Evolutionary conservation across 2,888 invertebrate genomes (phyloP), one percentile per base, ranked within the genome.

Genomic region (Ptychoptera contaminata): DNA sequence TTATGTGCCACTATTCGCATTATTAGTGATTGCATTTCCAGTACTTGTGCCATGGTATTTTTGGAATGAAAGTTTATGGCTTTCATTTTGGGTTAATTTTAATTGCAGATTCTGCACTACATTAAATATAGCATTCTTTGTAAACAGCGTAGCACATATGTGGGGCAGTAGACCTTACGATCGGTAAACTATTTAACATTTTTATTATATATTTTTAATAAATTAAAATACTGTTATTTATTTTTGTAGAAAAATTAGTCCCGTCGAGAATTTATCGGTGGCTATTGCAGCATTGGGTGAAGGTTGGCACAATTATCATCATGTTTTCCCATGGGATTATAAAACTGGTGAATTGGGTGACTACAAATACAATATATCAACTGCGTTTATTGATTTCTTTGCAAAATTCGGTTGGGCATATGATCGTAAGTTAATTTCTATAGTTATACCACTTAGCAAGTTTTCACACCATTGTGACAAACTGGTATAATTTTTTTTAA

Each of bases 161-260:
- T 92, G 83, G 76, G 93, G 93, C n/a, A 78, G 79, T 54, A 80
- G 79, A 58, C 93, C 94, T 0, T 94, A 92, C 58, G 93, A 94
- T 65, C 80, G 73, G 82, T 82, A 58, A 64, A 70, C 62, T 16
- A 40, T 40, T 15, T 7, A 34, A 30, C 36, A 14, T 34, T 23
- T 10, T 11, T 34, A 8, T 30, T 14, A 12, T 16, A 8, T 36
- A 10, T 9, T 37, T 37, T 11, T 34, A 37, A 16, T 47, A 23
- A 44, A 16, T 23, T 42, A 7, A 39, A 37, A 36, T 34, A 31
- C 37, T 37, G 35, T 35, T 11, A 34, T 35, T 2, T n/a, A 10
- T 34, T 41, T 41, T 62, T 62, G 7, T 56, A 84, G 84, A 56
- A 72, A 74, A 48, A 79, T 85, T 32, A 79, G 76, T 37, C 74